These are phyloP conservation scores for Lissocephala sabroskyi DNA, from an alignment of 2,888 invertebrate genomes.

Conservation along the genomic window DNA sequence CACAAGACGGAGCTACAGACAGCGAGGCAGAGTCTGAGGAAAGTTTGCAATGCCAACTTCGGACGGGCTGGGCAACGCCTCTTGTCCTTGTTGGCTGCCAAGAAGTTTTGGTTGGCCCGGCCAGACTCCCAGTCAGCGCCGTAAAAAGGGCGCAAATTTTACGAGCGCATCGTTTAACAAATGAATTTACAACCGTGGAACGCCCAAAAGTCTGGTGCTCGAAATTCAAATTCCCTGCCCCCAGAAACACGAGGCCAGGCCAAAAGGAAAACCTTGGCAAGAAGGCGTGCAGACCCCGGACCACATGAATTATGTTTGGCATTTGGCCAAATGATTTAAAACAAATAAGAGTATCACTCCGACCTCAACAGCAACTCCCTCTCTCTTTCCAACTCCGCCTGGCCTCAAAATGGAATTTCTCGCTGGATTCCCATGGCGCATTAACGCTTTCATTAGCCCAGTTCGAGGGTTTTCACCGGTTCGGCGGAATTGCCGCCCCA, in stretches of 20 bases:
- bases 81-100: conserved; percentile 21
- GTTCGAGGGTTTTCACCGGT: conserved; percentile 29
- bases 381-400: too few species aligned
- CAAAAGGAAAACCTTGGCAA: conserved; percentile 30
- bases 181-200: conserved; percentile 73
- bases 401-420: too few species aligned
- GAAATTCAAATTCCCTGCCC: conserved; percentile 66
- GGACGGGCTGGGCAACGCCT: conserved; percentile 1
- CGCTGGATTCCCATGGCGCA: conserved; percentile 15
- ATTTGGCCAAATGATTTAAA: conserved; percentile 56
- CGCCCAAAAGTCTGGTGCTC: conserved; percentile 73
- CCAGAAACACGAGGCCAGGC: conserved; percentile 16
- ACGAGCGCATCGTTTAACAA: conserved; percentile 73
- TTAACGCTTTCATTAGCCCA: conserved; percentile 64
- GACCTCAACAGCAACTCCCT: too few species aligned
- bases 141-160: conserved; percentile 66
- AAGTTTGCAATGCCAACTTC: neutral
- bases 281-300: conserved; percentile 48
- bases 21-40: too few species aligned
- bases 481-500: conserved; percentile 37
- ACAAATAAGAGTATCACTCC: conserved; percentile 44
- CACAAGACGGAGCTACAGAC: conserved; percentile 7
- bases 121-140: conserved; percentile 18
- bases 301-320: conserved; percentile 44
- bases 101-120: conserved; percentile 33